Evolutionary conservation across 2,797 vertebrate species (phyloP).

Genomic region (Gobionotothen gibberifrons): DNA sequence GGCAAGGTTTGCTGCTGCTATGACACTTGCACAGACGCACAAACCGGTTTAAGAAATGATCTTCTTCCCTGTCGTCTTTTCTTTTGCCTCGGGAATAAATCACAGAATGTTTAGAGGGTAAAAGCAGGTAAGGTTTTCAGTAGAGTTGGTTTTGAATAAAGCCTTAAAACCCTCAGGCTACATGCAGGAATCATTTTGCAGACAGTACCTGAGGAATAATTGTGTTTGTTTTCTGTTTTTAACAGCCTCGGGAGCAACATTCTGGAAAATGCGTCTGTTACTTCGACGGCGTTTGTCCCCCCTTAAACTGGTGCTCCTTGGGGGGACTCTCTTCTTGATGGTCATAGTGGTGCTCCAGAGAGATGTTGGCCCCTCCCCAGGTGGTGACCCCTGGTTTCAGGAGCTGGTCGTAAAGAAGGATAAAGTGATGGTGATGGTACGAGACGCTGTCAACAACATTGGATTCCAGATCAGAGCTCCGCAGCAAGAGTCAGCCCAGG

Average conservation of each 20-base stretch:
- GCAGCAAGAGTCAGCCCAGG: slow-evolving; percentile 54
- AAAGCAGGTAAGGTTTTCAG: neutral
- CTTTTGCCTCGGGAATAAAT: neutral
- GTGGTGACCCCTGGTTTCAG: slow-evolving; percentile 89
- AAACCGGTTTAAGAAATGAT: slow-evolving; percentile 42
- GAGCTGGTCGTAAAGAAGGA: slow-evolving; percentile 89
- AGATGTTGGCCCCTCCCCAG: slow-evolving; percentile 71
- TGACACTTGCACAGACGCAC: slow-evolving; percentile 50
- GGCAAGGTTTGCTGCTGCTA: slow-evolving; percentile 47
- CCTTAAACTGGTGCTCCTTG: slow-evolving; percentile 86
- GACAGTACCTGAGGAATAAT: neutral
- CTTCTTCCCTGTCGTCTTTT: neutral
- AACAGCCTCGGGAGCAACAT: slow-evolving; percentile 25
- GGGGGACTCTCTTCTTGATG: slow-evolving; percentile 87
- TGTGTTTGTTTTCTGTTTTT: slow-evolving; percentile 18
- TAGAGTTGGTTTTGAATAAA: neutral
- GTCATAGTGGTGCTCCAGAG: slow-evolving; percentile 90
- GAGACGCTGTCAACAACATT: slow-evolving; percentile 91
- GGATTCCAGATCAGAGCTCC: slow-evolving; percentile 92
- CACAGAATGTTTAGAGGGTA: neutral
- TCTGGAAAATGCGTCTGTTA: slow-evolving; percentile 84
- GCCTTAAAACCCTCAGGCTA: neutral
- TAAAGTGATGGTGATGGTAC: slow-evolving; percentile 88
- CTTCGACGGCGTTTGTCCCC: slow-evolving; percentile 86
- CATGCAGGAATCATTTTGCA: neutral